phyloP scores from a whole-genome alignment of 2,888 invertebrate species.

The Drosophila leonis region DNA sequence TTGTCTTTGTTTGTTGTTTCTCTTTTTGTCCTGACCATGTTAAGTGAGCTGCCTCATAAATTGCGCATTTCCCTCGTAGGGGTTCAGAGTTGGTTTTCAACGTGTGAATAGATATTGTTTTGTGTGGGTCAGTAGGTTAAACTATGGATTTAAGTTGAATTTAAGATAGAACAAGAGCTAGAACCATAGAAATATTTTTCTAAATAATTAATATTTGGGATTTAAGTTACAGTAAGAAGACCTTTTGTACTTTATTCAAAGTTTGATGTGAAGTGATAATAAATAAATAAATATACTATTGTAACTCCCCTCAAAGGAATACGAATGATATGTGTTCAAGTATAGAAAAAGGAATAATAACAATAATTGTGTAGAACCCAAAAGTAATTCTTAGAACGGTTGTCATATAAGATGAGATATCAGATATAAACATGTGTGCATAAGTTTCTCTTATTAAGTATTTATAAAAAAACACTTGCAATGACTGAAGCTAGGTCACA shows the following conservation, averaged over 20 bases:
- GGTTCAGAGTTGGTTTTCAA: constrained; percentile 20
- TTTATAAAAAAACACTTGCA: no score
- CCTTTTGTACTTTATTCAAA: not conserved
- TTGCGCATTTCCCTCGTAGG: constrained; percentile 54
- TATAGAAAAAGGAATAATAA: not conserved
- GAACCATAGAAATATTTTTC: not conserved
- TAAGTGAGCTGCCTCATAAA: constrained; percentile 67
- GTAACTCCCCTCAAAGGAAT: no score
- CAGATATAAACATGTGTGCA: no score
- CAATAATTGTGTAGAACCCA: no score
- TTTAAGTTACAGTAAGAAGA: not conserved
- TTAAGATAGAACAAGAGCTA: constrained; percentile 1
- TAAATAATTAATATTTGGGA: not conserved
- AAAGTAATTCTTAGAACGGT: no score
- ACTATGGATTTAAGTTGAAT: constrained; percentile 32
- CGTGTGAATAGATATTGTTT: constrained; percentile 16
- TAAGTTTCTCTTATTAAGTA: no score
- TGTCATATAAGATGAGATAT: no score
- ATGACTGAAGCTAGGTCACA: no score
- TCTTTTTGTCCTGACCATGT: constrained; percentile 33
- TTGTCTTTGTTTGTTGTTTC: constrained; percentile 9
- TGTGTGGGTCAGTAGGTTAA: constrained; percentile 27
- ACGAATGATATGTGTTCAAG: no score
- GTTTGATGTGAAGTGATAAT: not conserved
- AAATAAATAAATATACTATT: not conserved